These are phyloP conservation scores for Drosophila ezoana DNA, from an alignment of 2,888 invertebrate genomes.

Conservation along the genomic window DNA sequence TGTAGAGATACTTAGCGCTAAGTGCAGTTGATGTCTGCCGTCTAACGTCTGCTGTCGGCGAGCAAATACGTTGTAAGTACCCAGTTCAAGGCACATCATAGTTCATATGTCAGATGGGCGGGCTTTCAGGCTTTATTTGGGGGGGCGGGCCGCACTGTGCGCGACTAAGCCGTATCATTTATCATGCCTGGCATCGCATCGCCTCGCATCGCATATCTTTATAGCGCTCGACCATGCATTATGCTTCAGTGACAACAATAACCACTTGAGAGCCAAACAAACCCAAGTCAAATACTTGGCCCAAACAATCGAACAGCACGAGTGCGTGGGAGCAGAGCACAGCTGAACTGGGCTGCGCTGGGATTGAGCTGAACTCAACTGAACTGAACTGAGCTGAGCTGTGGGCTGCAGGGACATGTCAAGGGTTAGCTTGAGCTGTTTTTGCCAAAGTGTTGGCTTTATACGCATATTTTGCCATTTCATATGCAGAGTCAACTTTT, in stretches of 20 bases:
- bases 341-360: no score
- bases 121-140: slow-evolving; percentile 51
- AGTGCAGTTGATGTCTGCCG: slow-evolving; percentile 55
- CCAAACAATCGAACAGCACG: slow-evolving; percentile 36
- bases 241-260: slow-evolving; percentile 73
- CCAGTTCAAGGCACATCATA: slow-evolving; percentile 37
- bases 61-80: slow-evolving; percentile 54
- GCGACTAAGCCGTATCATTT: slow-evolving; percentile 59
- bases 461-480: slow-evolving; percentile 31
- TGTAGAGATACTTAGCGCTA: slow-evolving; percentile 50
- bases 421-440: slow-evolving; percentile 46
- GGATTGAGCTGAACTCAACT: no score
- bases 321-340: neutral
- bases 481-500: slow-evolving; percentile 32
- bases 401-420: slow-evolving; percentile 1
- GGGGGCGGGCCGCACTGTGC: slow-evolving; percentile 19
- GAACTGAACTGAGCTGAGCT: no score
- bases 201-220: slow-evolving; percentile 46
- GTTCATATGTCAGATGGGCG: slow-evolving; percentile 21
- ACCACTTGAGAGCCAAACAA: slow-evolving; percentile 65
- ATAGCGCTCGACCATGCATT: slow-evolving; percentile 48
- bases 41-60: slow-evolving; percentile 29
- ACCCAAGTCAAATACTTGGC: slow-evolving; percentile 48
- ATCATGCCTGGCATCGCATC: slow-evolving; percentile 46
- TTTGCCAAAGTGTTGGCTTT: slow-evolving; percentile 24